Evolutionary conservation across 2,888 invertebrate species (phyloP).

Genomic region (Entomobrya multifasciata): DNA sequence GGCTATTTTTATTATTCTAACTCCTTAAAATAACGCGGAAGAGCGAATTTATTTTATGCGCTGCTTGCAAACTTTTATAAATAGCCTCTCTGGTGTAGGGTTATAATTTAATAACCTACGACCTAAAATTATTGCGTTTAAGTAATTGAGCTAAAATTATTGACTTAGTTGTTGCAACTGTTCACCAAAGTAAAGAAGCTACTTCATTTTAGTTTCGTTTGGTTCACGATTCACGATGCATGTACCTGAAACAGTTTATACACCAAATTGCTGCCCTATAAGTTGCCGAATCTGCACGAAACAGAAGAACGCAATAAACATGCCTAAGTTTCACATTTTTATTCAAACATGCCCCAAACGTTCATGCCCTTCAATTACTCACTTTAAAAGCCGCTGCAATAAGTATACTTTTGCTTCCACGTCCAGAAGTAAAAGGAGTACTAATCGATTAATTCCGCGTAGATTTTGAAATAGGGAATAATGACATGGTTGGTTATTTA

Average conservation of each 20-base stretch:
- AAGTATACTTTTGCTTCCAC: no score
- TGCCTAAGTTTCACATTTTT: slow-evolving; percentile 20
- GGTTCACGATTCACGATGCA: not conserved
- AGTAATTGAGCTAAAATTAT: slow-evolving; percentile 57
- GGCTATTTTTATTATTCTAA: no score
- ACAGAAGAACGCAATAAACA: slow-evolving; percentile 22
- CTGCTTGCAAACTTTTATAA: no score
- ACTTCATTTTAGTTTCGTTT: slow-evolving; percentile 7
- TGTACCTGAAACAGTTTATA: slow-evolving; percentile 23
- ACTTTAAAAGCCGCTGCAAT: slow-evolving; percentile 22
- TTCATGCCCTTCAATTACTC: slow-evolving; percentile 50
- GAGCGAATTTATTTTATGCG: no score
- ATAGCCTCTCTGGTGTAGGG: no score
- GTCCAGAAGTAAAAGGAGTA: not conserved
- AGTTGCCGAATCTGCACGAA: not conserved
- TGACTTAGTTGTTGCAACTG: slow-evolving; percentile 8
- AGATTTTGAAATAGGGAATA: not conserved
- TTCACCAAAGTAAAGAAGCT: not conserved
- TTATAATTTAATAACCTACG: no score
- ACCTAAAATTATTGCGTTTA: slow-evolving; percentile 58
- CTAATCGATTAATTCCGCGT: slow-evolving; percentile 47
- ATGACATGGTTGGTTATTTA: not conserved
- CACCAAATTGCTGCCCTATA: not conserved
- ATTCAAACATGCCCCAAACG: slow-evolving; percentile 26
- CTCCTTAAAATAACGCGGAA: no score